Base-by-base conservation (phyloP, 2,797 vertebrate species). In the Anguilla pacifica region DNA sequence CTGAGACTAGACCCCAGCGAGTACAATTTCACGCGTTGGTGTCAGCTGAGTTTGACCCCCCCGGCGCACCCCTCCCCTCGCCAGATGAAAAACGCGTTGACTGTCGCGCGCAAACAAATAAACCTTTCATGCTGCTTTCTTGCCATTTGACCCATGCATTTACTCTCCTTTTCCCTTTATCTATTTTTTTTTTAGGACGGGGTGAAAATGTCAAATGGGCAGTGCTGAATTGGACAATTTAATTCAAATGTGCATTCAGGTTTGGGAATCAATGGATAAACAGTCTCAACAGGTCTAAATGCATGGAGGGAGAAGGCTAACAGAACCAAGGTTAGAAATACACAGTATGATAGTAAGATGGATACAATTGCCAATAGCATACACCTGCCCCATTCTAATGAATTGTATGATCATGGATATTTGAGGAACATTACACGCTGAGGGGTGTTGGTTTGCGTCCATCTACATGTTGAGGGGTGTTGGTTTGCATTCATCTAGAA, bases 1-100 rank as follows among this genome's bases (percentile, higher is more conserved):
- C 93, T 91, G 94, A 95, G 94, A 94, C 94, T 93, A 93, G 95
- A 94, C 91, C 94, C 93, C 93, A 93, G 95, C 92, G 94, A 95
- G 93, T 90, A 87, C 93, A 92, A 94, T 94, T 95, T 94, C 86
- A 92, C 93, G 93, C 70, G 86, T 88, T 85, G 77, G 92, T 93
- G 95, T 94, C 94, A 95, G 94, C 91, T 51, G 89, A 93, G 92
- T 92, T 91, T 93, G 94, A 96, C 93, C 95, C 74, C 74, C 31
- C 39, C 35, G 17, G 35, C 31, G 5, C 31, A 46, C 74, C 74
- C 17, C 74, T 2, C 4, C 35, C 74, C 19, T 46, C 39, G 67
- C 90, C 93, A 93, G 92, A 86, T 89, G 90, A 88, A 87, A 91
- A 70, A 91, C 85, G 90, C 92, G 91, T 93, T 92, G 92, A 90